Evolutionary conservation across 2,888 invertebrate species (phyloP).

Genomic region (Tenodera sinensis): DNA sequence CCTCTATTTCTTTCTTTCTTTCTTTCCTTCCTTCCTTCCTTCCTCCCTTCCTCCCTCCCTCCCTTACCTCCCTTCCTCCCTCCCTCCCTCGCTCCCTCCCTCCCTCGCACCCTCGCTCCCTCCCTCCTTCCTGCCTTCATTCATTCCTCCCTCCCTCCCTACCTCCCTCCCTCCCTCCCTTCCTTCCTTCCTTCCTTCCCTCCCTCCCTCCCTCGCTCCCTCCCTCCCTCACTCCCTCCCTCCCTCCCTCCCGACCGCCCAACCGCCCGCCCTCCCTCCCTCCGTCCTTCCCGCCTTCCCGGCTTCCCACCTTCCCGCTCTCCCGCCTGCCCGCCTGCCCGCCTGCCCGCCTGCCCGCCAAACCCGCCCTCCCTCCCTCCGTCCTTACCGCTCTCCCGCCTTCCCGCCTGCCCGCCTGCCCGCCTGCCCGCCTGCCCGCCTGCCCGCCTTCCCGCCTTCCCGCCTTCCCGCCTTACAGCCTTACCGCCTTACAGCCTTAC

Average conservation of each 20-base stretch:
- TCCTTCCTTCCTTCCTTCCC: background rate
- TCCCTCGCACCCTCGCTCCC: background rate
- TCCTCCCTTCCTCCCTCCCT: background rate
- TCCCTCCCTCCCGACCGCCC: background rate
- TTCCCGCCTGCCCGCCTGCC: background rate
- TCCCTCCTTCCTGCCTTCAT: no score
- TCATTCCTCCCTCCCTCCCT: no score
- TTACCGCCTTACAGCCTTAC: no score
- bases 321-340: no score
- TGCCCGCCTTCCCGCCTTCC: no score
- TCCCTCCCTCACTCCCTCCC: no score
- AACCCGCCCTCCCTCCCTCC: background rate
- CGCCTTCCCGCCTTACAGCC: no score
- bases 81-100: background rate
- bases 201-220: background rate
- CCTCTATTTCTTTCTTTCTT: no score
- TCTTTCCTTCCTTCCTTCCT: background rate
- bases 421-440: background rate
- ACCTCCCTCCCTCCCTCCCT: no score
- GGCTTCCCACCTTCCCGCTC: no score
- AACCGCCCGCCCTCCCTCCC: background rate
- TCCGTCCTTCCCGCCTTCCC: background rate
- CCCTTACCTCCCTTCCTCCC: no score
- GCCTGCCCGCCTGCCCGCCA: no score
- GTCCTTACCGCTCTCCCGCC: background rate